Conservation (phyloP, 1,140 invertebrate genomes). For the Drosophila subpulchrella region DNA sequence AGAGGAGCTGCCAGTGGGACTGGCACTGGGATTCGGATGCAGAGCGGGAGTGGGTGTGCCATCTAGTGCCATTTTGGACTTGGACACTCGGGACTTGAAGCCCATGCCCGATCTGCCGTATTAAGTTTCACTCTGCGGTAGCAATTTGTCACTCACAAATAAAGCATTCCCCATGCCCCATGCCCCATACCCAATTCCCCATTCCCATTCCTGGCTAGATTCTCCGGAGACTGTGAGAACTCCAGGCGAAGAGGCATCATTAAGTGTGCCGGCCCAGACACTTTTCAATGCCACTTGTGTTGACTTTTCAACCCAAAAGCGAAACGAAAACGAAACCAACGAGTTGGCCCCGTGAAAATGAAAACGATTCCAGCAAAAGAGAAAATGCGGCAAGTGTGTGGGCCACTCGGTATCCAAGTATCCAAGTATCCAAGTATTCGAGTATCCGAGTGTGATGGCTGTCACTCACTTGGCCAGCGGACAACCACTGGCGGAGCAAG, state of each 20-base stretch:
- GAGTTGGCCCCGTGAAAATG: conserved; percentile 62
- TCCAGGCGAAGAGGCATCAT: conserved; percentile 46
- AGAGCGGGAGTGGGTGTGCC: conserved; percentile 33
- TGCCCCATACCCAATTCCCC: background rate
- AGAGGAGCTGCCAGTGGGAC: background rate
- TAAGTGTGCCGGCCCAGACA: conserved; percentile 54
- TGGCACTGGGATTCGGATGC: background rate
- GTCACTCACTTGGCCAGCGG: conserved; percentile 51
- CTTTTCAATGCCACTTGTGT: conserved; percentile 70
- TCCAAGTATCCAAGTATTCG: conserved; percentile 24
- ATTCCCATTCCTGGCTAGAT: conserved; percentile 15
- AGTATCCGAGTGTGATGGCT: conserved; percentile 51
- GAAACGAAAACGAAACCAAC: conserved; percentile 69
- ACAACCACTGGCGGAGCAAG: conserved; percentile 26
- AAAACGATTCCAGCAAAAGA: conserved; percentile 70
- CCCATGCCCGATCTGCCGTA: conserved; percentile 37
- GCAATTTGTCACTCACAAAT: conserved; percentile 72
- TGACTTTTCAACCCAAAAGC: conserved; percentile 72
- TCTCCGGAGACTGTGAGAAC: conserved; percentile 57
- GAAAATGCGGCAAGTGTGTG: conserved; percentile 60
- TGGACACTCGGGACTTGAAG: conserved; percentile 24
- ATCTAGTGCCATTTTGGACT: conserved; percentile 25
- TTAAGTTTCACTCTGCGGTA: conserved; percentile 62
- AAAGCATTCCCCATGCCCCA: conserved; percentile 27
- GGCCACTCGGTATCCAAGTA: conserved; percentile 47